Evolutionary conservation across 1,140 invertebrate genomes (phyloP).

Genomic region (Schlechtendalia chinensis): DNA sequence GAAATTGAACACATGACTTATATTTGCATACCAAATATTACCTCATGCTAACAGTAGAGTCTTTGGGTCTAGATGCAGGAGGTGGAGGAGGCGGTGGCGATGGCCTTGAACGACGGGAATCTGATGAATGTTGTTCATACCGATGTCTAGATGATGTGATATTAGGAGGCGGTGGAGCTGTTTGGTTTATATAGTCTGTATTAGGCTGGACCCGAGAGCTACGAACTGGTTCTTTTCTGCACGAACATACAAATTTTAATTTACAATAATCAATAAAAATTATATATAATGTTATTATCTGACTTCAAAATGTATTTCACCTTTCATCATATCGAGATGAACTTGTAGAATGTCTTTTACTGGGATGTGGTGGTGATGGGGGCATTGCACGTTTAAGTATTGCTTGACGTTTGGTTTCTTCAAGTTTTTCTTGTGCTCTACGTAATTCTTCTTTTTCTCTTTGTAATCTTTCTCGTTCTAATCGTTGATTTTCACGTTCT

Average conservation of each 20-base stretch:
- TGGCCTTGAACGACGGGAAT: conserved; percentile 20
- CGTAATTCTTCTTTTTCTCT: conserved; percentile 56
- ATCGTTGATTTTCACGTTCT: conserved; percentile 73
- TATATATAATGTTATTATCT: not conserved
- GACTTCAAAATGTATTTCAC: not conserved
- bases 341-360: conserved; percentile 41
- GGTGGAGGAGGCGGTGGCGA: conserved; percentile 27
- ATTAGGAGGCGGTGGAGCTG: conserved; percentile 38
- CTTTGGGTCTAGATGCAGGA: conserved; percentile 36
- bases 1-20: not conserved
- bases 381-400: conserved; percentile 25
- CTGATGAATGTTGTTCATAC: conserved; percentile 37
- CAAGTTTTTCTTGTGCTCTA: conserved; percentile 51
- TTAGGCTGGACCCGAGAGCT: conserved; percentile 10
- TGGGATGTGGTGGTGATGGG: conserved; percentile 53
- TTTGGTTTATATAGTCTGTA: conserved; percentile 35
- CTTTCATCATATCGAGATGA: conserved; percentile 45
- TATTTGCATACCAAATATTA: not conserved
- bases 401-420: conserved; percentile 49
- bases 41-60: conserved; percentile 38
- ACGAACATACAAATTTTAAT: not conserved
- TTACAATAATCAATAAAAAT: not conserved
- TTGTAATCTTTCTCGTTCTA: conserved; percentile 71
- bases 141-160: conserved; percentile 42
- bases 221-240: conserved; percentile 38